Conservation (phyloP, 2,113 vertebrate genomes). For the Himantopus leucocephalus region DNA sequence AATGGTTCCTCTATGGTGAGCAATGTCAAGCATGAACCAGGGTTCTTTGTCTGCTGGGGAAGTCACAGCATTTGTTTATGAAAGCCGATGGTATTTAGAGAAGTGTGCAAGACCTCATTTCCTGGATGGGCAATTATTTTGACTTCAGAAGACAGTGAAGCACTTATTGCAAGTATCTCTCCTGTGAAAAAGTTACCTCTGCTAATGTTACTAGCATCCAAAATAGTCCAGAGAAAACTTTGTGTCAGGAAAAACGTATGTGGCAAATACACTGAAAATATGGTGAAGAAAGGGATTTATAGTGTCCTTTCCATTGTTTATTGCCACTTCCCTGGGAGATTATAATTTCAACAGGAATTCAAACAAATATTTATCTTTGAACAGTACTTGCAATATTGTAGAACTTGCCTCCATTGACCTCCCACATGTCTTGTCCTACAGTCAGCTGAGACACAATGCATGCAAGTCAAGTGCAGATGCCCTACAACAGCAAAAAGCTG, state of each 20-base stretch:
- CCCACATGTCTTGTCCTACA: rapidly evolving
- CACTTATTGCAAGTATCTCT: not conserved
- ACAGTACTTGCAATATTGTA: not conserved
- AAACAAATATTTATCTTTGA: not conserved
- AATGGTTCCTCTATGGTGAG: not conserved
- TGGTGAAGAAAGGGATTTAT: not conserved
- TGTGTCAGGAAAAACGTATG: not conserved
- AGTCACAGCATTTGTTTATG: not conserved
- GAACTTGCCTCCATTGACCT: not conserved
- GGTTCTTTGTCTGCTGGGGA: not conserved
- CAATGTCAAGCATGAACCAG: not conserved
- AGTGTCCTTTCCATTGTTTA: not conserved
- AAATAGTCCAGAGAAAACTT: not conserved
- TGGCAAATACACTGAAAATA: not conserved
- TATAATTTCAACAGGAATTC: not conserved
- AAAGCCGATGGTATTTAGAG: not conserved
- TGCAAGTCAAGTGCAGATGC: not conserved
- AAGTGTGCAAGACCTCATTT: not conserved
- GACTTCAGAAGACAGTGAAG: not conserved
- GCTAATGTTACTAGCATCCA: not conserved
- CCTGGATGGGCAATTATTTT: not conserved
- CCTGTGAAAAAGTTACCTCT: not conserved
- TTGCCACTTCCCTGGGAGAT: not conserved
- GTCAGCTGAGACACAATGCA: not conserved
- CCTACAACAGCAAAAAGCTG: not conserved